These are phyloP conservation scores for Cotesia congregata DNA, from an alignment of 2,888 invertebrate species.

Conservation along the genomic window DNA sequence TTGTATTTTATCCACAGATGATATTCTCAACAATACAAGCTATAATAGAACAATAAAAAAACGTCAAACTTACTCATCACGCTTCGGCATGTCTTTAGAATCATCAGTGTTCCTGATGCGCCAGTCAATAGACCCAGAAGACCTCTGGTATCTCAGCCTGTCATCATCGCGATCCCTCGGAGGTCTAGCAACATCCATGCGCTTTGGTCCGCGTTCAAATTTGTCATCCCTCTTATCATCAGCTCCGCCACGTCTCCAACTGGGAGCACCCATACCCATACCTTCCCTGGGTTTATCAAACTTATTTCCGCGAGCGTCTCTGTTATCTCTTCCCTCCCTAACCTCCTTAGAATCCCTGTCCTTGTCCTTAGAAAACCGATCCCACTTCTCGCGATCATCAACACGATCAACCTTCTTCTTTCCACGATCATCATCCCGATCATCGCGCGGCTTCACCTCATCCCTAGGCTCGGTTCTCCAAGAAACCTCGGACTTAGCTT, in stretches of 20 bases:
- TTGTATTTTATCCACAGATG: no score
- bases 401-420: constrained; percentile 44
- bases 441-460: constrained; percentile 41
- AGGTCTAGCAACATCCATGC: constrained; percentile 8
- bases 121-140: constrained; percentile 38
- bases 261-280: constrained; percentile 36
- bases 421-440: constrained; percentile 44
- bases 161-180: constrained; percentile 34
- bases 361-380: background rate
- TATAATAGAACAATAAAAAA: background rate
- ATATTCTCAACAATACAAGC: no score
- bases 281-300: constrained; percentile 35
- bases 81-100: constrained; percentile 34
- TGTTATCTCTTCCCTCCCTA: background rate
- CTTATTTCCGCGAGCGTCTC: constrained; percentile 23
- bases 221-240: constrained; percentile 52
- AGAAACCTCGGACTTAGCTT: constrained; percentile 24
- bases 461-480: constrained; percentile 45
- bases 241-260: constrained; percentile 47
- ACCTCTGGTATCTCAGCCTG: constrained; percentile 28
- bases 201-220: constrained; percentile 46
- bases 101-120: constrained; percentile 31
- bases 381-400: constrained; percentile 43
- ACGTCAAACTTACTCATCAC: constrained; percentile 33
- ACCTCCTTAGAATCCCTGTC: constrained; percentile 24